Base-by-base conservation (phyloP, 2,888 invertebrate genomes). In the Ferrisia virgata region DNA sequence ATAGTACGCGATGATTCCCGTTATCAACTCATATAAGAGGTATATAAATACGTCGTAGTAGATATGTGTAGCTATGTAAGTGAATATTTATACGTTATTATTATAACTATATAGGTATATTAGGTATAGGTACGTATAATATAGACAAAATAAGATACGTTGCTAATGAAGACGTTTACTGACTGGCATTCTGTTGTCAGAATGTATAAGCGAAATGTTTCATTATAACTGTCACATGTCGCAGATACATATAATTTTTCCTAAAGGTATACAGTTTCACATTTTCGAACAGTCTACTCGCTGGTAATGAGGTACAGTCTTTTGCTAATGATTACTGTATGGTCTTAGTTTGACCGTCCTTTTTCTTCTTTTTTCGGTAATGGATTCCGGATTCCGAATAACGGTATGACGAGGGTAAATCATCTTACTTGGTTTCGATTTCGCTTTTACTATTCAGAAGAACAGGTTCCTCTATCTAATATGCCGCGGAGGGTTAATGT, bases 141-240 rank as follows among this genome's bases (percentile, higher is more conserved):
- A 13, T 72, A 72, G 72, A 72, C 72, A 36, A 72, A 72, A 72
- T 72, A 72, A 72, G 72, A 72, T 72, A 72, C 15, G 33, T 33
- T n/a, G 33, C n/a, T 72, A 72, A 72, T 72, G 72, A 72, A 72
- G 72, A 72, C 72, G 72, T 72, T 25, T 33, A 72, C 72, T 31
- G 72, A 72, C 72, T 31, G 72, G 72, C 18, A 72, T 72, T 72
- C 72, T 33, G 72, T 72, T 72, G 72, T 72, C 72, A 72, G 72
- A 72, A 72, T 72, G 33, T 33, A 64, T 72, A 33, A 72, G 72
- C 72, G 33, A 72, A 72, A 72, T 72, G 72, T 72, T 72, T 72
- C 72, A 72, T 64, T 64, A n/a, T n/a, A 64, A 64, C 72, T 72
- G 72, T 72, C 72, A 72, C 72, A 72, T 72, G 72, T 72, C 72